Percentiles rank a stretch among this genome's conserved stretches.
Conservation (phyloP, 2,113 vertebrate genomes). For the Crotalus tigris region DNA sequence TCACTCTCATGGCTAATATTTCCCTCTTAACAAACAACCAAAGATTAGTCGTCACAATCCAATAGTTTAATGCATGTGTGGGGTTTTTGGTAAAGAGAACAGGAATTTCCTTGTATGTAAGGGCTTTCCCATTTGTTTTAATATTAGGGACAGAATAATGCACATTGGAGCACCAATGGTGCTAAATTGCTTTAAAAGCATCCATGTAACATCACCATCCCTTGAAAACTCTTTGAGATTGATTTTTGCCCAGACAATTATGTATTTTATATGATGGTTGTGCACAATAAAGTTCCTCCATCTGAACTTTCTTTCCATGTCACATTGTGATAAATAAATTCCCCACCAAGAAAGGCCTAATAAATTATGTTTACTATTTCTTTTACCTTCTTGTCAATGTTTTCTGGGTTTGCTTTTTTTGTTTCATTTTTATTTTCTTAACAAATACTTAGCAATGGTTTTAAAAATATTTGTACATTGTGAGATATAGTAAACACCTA, state of each 20-base stretch:
- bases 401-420: conserved; percentile 60
- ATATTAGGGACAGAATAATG: not conserved
- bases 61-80: not conserved
- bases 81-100: not conserved
- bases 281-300: conserved; percentile 13
- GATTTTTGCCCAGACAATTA: not conserved
- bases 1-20: not conserved
- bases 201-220: not conserved
- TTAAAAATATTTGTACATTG: conserved; percentile 78
- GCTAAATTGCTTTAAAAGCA: not conserved
- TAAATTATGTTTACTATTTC: conserved; percentile 43
- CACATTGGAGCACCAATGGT: not conserved
- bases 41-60: not conserved
- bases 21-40: not conserved
- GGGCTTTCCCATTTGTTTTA: not conserved
- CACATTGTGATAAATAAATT: not conserved
- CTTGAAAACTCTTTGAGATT: not conserved
- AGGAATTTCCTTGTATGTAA: not conserved
- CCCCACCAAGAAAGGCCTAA: not conserved
- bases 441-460: conserved; percentile 76
- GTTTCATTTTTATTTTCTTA: conserved; percentile 71
- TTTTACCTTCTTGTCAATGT: conserved; percentile 34
- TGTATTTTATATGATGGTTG: conserved; percentile 3
- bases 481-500: conserved; percentile 78
- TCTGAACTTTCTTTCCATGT: not conserved